Conservation (phyloP, 2,113 vertebrate genomes). For the Brachypodius melanocephalos region DNA sequence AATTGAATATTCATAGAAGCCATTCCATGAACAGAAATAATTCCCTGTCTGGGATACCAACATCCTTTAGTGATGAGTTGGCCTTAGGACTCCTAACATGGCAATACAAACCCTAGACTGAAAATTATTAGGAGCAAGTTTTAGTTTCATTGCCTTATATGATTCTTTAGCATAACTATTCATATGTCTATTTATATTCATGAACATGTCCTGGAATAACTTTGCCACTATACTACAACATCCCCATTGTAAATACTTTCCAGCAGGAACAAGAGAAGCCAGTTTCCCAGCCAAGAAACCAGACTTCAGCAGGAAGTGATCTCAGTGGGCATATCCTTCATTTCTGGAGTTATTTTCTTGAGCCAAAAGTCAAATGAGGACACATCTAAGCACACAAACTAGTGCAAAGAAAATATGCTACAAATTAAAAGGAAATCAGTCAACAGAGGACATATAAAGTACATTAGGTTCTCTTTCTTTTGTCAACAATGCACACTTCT, state of each 20-base stretch:
- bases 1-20: neutral
- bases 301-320: conserved; percentile 70
- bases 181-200: conserved; percentile 54
- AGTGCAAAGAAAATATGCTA: conserved; percentile 46
- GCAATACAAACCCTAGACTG: neutral
- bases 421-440: conserved; percentile 22
- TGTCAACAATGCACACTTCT: neutral
- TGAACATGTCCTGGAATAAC: conserved; percentile 64
- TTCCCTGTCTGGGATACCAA: neutral
- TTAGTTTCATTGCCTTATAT: conserved; percentile 28
- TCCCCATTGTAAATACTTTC: conserved; percentile 69
- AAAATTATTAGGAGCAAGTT: neutral
- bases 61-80: neutral
- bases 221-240: conserved; percentile 62
- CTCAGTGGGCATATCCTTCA: conserved; percentile 58
- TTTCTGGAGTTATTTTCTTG: conserved; percentile 52
- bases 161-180: conserved; percentile 49
- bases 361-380: conserved; percentile 65
- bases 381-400: conserved; percentile 35
- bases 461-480: neutral
- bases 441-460: neutral
- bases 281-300: conserved; percentile 66
- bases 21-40: neutral
- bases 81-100: neutral
- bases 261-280: conserved; percentile 65